Percentiles rank a stretch among this genome's conserved stretches.
phyloP scores from a whole-genome alignment of 2,797 vertebrate species.

The Borostomias antarcticus region DNA sequence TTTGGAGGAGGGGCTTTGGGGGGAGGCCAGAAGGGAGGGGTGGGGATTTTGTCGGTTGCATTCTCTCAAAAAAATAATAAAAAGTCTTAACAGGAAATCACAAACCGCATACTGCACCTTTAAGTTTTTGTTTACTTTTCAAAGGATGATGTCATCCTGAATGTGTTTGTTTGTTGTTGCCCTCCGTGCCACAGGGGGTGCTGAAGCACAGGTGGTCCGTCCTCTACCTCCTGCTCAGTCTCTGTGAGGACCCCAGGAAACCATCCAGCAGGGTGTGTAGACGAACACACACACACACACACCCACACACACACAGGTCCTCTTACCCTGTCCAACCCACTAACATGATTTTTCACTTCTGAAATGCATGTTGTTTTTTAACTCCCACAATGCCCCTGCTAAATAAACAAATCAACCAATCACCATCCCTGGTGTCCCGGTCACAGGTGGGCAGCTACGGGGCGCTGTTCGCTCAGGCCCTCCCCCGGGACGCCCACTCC shows the following conservation, averaged over 20 bases:
- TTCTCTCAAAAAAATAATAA: too few relatives aligned
- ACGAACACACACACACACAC: background rate
- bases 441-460: conserved; percentile 88
- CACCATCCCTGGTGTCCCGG: too few relatives aligned
- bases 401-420: too few relatives aligned
- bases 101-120: too few relatives aligned
- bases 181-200: conserved; percentile 78
- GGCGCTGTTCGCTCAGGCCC: conserved; percentile 88
- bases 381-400: background rate
- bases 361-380: too few relatives aligned
- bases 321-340: background rate
- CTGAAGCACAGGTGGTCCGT: conserved; percentile 97
- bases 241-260: conserved; percentile 95
- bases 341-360: background rate
- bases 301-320: background rate
- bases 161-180: conserved; percentile 8
- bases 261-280: conserved; percentile 68
- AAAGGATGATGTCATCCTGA: background rate
- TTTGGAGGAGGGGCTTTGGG: too few relatives aligned
- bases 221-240: conserved; percentile 95
- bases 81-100: too few relatives aligned
- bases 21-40: too few relatives aligned
- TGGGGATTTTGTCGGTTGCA: too few relatives aligned
- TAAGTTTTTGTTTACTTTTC: background rate
- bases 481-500: conserved; percentile 93